phyloP scores from a whole-genome alignment of 2,888 invertebrate genomes.

The Deilephila porcellus region DNA sequence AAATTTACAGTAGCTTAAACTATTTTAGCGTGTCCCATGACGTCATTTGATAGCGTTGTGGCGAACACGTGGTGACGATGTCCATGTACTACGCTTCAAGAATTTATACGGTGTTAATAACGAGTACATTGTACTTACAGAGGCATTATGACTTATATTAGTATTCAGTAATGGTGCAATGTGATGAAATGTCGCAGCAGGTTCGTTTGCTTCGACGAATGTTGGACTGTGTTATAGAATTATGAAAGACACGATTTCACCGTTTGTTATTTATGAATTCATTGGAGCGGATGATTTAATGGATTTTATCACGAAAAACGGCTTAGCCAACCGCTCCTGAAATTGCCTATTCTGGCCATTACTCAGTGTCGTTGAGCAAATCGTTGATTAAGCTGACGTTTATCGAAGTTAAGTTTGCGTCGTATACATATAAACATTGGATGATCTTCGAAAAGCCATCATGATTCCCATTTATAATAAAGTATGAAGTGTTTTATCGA shows the following conservation, averaged over 20 bases:
- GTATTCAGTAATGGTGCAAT: constrained; percentile 15
- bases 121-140: constrained; percentile 41
- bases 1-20: constrained; percentile 36
- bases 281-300: background rate
- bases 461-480: too few relatives aligned
- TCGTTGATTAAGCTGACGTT: background rate
- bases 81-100: constrained; percentile 42
- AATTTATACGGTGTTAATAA: constrained; percentile 42
- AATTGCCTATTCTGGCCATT: background rate
- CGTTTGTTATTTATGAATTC: constrained; percentile 9
- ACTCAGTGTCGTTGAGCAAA: background rate
- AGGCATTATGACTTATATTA: constrained; percentile 46
- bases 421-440: too few relatives aligned
- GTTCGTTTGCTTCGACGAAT: constrained; percentile 20
- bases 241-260: constrained; percentile 7
- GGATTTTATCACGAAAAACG: constrained; percentile 27
- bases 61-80: constrained; percentile 53
- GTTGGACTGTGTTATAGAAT: constrained; percentile 7
- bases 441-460: too few relatives aligned
- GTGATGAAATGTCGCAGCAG: constrained; percentile 17
- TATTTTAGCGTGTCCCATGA: constrained; percentile 35
- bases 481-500: too few relatives aligned
- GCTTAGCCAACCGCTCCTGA: constrained; percentile 29
- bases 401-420: background rate
- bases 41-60: constrained; percentile 36